Evolutionary conservation across 2,113 vertebrate species (phyloP).

Genomic region (Lophius piscatorius): DNA sequence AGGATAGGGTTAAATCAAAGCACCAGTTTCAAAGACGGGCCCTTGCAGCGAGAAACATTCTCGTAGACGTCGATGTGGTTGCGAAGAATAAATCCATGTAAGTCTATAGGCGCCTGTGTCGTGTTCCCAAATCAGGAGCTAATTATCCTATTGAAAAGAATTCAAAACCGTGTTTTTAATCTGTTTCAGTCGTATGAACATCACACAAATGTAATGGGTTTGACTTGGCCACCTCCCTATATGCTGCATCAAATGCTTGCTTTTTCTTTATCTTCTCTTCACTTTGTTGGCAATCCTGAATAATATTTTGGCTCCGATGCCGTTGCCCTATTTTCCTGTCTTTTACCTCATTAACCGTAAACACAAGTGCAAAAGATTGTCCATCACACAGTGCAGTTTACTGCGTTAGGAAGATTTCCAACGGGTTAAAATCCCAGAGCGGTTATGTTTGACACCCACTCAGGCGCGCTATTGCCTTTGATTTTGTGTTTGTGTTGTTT

Average conservation of each 20-base stretch:
- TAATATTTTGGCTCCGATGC: slow-evolving; percentile 35
- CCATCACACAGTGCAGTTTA: slow-evolving; percentile 40
- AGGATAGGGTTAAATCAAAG: slow-evolving; percentile 25
- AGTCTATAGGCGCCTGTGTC: background rate
- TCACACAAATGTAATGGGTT: slow-evolving; percentile 35
- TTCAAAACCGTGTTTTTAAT: slow-evolving; percentile 35
- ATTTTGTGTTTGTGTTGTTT: slow-evolving; percentile 35
- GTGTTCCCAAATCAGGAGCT: slow-evolving; percentile 29
- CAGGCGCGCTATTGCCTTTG: slow-evolving; percentile 53
- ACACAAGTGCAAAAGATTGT: slow-evolving; percentile 31
- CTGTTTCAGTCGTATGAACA: slow-evolving; percentile 26
- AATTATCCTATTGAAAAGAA: slow-evolving; percentile 17
- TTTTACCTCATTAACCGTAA: slow-evolving; percentile 59
- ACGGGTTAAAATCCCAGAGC: slow-evolving; percentile 53
- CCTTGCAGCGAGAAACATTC: slow-evolving; percentile 12
- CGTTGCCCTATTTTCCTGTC: slow-evolving; percentile 38
- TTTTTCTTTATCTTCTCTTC: slow-evolving; percentile 17
- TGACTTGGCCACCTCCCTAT: slow-evolving; percentile 35
- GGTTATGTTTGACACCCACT: slow-evolving; percentile 52
- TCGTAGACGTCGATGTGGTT: slow-evolving; percentile 16
- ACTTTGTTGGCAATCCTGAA: slow-evolving; percentile 43
- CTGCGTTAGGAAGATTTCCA: slow-evolving; percentile 58
- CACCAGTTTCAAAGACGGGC: slow-evolving; percentile 30
- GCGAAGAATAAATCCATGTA: slow-evolving; percentile 24
- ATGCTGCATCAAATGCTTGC: slow-evolving; percentile 39